phyloP scores from a whole-genome alignment of 2,797 vertebrate genomes.

The Poeciliopsis infans region DNA sequence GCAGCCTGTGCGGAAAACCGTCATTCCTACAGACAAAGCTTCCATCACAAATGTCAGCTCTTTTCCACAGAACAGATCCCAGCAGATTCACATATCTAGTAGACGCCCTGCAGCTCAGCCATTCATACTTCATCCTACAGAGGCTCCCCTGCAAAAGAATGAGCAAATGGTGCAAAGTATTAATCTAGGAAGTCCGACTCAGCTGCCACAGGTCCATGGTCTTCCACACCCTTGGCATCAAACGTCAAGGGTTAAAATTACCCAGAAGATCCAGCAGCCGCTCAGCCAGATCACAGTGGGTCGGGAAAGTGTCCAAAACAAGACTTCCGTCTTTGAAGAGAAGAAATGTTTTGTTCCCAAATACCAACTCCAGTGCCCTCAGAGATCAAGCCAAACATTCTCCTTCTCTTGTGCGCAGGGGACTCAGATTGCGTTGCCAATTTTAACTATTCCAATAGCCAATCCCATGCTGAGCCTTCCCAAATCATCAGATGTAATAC shows the following conservation, averaged over 20 bases:
- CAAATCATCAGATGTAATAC: conserved; percentile 76
- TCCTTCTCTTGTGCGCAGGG: conserved; percentile 77
- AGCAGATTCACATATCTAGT: conserved; percentile 73
- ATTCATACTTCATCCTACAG: conserved; percentile 71
- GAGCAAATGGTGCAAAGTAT: conserved; percentile 80
- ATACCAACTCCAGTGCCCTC: conserved; percentile 89
- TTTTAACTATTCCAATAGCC: conserved; percentile 81
- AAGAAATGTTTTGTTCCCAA: conserved; percentile 88
- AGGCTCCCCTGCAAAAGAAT: conserved; percentile 67
- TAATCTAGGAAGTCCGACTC: conserved; percentile 78
- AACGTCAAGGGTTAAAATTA: conserved; percentile 77
- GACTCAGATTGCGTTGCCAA: conserved; percentile 76
- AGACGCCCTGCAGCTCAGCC: conserved; percentile 72
- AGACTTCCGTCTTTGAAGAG: conserved; percentile 65
- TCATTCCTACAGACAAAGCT: conserved; percentile 77
- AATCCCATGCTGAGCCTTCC: conserved; percentile 70
- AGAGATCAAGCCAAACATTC: conserved; percentile 82
- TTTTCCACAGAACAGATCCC: conserved; percentile 77
- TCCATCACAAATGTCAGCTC: conserved; percentile 72
- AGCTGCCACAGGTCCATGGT: conserved; percentile 80
- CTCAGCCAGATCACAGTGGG: conserved; percentile 70
- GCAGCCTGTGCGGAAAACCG: conserved; percentile 76
- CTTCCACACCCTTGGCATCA: conserved; percentile 85
- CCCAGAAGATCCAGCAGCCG: conserved; percentile 71
- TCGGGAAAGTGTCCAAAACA: conserved; percentile 71